These are phyloP conservation scores for Drosophila simulans DNA, from an alignment of 1,140 invertebrate genomes.

Conservation along the genomic window DNA sequence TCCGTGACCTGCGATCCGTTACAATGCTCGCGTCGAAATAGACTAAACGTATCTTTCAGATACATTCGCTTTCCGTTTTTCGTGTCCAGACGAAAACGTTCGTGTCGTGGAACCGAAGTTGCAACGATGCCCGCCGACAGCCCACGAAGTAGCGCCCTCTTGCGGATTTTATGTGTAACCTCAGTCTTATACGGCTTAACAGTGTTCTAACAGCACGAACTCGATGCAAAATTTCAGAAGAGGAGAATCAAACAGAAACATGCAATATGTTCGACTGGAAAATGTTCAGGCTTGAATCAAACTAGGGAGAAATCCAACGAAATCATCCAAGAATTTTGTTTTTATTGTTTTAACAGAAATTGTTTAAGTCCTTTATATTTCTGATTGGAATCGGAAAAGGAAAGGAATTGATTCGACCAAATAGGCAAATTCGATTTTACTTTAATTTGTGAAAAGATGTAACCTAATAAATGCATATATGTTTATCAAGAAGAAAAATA, in stretches of 20 bases:
- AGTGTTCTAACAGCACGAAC: conserved; percentile 1
- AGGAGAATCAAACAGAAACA: conserved; percentile 16
- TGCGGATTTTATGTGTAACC: background rate
- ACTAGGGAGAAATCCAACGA: no score
- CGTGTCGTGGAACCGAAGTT: background rate
- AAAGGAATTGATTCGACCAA: no score
- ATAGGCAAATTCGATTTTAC: no score
- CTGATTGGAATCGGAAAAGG: no score
- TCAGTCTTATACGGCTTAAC: conserved; percentile 25
- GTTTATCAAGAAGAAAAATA: no score
- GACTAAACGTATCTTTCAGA: conserved; percentile 15
- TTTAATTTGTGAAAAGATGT: no score
- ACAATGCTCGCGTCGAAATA: conserved; percentile 34
- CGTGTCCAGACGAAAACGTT: background rate
- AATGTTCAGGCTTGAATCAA: background rate
- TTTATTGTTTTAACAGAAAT: no score
- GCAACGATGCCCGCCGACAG: conserved; percentile 5
- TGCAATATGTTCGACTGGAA: background rate
- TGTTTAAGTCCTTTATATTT: no score
- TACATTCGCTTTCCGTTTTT: conserved; percentile 6
- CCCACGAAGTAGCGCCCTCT: conserved; percentile 13
- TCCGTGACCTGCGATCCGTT: conserved; percentile 58
- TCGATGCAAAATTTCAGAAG: conserved; percentile 15
- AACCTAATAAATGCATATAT: no score
- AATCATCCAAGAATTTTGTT: no score